These are phyloP conservation scores for Ceratotherium simum DNA, from an alignment of 2,113 vertebrate genomes.

Conservation along the genomic window DNA sequence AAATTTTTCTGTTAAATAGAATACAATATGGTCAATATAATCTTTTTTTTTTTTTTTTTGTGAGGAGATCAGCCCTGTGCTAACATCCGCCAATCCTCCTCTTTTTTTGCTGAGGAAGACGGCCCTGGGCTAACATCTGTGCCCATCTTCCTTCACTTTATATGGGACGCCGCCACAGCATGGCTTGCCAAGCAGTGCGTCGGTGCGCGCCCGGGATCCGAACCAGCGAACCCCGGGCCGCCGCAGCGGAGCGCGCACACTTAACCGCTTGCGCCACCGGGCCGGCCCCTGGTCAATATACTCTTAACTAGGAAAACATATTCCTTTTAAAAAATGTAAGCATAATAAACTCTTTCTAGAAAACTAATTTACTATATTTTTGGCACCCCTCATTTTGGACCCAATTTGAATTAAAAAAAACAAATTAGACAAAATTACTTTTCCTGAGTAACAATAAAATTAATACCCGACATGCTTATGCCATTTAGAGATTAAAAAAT, in stretches of 20 bases:
- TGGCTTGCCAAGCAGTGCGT: too few species aligned
- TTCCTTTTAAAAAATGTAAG: not conserved
- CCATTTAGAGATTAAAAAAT: not conserved
- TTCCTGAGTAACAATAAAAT: not conserved
- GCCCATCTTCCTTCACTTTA: too few species aligned
- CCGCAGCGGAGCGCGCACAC: too few species aligned
- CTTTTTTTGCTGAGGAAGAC: too few species aligned
- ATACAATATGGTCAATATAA: not conserved
- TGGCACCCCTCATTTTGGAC: constrained; percentile 26
- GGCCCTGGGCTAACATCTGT: too few species aligned
- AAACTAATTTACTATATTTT: constrained; percentile 27
- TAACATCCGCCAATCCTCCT: too few species aligned
- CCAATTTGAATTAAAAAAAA: constrained; percentile 21
- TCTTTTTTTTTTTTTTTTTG: too few species aligned
- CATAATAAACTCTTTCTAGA: not conserved
- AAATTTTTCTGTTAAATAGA: not conserved
- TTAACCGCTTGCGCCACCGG: too few species aligned
- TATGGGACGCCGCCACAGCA: too few species aligned
- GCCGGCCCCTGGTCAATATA: not conserved
- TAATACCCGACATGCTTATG: not conserved
- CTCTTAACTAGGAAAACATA: not conserved
- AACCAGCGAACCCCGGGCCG: too few species aligned
- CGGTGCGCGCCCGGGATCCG: too few species aligned
- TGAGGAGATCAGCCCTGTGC: too few species aligned
- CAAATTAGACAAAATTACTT: not conserved